A percentile compares a stretch with the other conserved stretches of the same genome.
phyloP scores from a whole-genome alignment of 2,888 invertebrate species.

The Masnerella sp. region DNA sequence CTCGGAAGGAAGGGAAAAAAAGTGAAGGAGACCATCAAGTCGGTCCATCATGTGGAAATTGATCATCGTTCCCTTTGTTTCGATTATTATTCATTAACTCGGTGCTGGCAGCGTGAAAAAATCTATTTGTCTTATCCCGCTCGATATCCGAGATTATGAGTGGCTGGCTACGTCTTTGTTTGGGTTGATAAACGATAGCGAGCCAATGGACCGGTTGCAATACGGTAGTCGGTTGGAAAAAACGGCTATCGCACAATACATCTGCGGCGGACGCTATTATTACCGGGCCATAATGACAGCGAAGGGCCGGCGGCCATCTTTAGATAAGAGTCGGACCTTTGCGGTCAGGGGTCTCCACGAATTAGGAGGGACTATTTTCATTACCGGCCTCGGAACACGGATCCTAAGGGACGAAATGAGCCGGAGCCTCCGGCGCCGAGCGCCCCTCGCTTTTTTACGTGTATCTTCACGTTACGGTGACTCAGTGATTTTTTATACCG shows the following conservation, averaged over 20 bases:
- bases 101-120: constrained; percentile 12
- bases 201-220: constrained; percentile 57
- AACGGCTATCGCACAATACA: constrained; percentile 43
- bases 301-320: constrained; percentile 66
- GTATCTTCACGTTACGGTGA: constrained; percentile 30
- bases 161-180: constrained; percentile 62
- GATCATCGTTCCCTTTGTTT: constrained; percentile 15
- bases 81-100: constrained; percentile 48
- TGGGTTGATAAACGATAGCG: constrained; percentile 65
- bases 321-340: constrained; percentile 67
- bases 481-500: constrained; percentile 51
- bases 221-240: constrained; percentile 45
- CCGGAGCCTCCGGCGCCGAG: constrained; percentile 31
- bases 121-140: constrained; percentile 48
- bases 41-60: neutral
- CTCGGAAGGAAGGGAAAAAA: neutral
- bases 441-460: constrained; percentile 26
- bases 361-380: constrained; percentile 74
- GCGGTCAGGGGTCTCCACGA: constrained; percentile 70
- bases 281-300: constrained; percentile 70
- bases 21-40: constrained; percentile 11
- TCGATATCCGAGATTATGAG: constrained; percentile 50
- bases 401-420: constrained; percentile 42
- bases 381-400: constrained; percentile 65
- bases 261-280: constrained; percentile 66